A percentile compares a stretch with the other conserved stretches of the same genome.
Conservation (phyloP, 2,888 invertebrate species). For the Linyphia triangularis region DNA sequence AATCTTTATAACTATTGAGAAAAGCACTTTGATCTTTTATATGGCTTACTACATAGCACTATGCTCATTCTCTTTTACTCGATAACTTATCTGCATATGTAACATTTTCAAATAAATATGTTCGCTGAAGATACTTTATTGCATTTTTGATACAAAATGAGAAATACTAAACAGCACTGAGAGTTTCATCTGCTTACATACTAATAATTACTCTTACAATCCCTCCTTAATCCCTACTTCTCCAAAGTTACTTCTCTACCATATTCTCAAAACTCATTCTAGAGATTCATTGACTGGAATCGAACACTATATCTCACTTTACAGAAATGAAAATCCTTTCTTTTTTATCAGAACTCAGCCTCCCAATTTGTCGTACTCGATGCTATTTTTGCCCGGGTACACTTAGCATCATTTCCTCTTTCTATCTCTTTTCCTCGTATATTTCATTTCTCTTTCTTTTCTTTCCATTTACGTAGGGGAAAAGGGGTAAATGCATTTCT, state of each 20-base stretch:
- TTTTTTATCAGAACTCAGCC: constrained; percentile 23
- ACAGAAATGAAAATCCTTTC: constrained; percentile 9
- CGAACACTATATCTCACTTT: constrained; percentile 32
- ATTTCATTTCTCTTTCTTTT: constrained; percentile 7
- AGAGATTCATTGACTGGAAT: constrained; percentile 9
- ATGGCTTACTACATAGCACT: no score
- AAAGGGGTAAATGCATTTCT: constrained; percentile 37
- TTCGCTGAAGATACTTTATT: no score
- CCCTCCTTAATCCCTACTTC: neutral
- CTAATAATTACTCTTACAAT: neutral
- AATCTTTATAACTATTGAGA: no score
- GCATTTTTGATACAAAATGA: no score
- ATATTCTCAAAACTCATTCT: constrained; percentile 11
- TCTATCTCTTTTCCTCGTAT: constrained; percentile 15
- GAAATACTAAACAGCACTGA: no score
- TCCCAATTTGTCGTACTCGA: constrained; percentile 45
- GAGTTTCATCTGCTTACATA: no score
- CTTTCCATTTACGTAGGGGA: neutral
- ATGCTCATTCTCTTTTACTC: no score
- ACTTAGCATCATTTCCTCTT: constrained; percentile 18
- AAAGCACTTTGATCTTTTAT: no score
- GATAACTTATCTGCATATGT: no score
- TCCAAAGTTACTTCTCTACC: neutral
- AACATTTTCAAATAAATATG: no score
- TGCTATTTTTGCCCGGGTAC: constrained; percentile 16